A percentile compares a stretch with the other conserved stretches of the same genome.
These are phyloP conservation scores for Cygnus atratus DNA, from an alignment of 2,113 vertebrate genomes.

Conservation along the genomic window DNA sequence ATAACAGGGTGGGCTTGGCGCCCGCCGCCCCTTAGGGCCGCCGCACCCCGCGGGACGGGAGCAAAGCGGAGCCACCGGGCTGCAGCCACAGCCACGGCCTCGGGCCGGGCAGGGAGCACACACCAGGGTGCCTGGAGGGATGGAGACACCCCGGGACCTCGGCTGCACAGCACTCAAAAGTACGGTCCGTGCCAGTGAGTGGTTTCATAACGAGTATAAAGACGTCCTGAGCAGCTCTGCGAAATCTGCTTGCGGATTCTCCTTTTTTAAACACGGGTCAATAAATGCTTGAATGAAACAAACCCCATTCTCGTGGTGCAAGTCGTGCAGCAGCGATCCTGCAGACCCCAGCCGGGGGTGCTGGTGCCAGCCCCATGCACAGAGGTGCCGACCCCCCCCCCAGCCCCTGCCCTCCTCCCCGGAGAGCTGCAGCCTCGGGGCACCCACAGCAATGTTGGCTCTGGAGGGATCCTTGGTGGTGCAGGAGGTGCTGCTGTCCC, in stretches of 20 bases:
- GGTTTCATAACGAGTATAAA: neutral
- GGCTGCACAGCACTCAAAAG: neutral
- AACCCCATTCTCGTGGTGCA: fast-evolving
- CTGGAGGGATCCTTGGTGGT: neutral
- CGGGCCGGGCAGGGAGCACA: neutral
- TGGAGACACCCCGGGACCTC: neutral
- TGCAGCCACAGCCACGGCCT: neutral
- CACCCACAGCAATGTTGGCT: fast-evolving
- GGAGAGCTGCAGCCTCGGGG: fast-evolving
- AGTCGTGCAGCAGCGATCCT: neutral
- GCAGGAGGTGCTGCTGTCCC: neutral
- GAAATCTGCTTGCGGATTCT: neutral
- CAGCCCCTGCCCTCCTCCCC: neutral
- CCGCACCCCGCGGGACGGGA: fast-evolving
- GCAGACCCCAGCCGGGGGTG: neutral
- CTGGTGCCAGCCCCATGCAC: neutral
- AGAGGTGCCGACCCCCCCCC: neutral
- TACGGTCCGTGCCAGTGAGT: fast-evolving
- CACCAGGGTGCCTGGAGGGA: neutral
- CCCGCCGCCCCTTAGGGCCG: slow-evolving; percentile 32
- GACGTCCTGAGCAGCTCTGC: neutral
- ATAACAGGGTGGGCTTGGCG: slow-evolving; percentile 79
- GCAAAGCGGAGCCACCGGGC: fast-evolving
- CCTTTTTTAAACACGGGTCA: neutral
- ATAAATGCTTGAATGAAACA: neutral